These are phyloP conservation scores for Cryptotis parvus DNA, from an alignment of 2,113 vertebrate species.

Conservation along the genomic window DNA sequence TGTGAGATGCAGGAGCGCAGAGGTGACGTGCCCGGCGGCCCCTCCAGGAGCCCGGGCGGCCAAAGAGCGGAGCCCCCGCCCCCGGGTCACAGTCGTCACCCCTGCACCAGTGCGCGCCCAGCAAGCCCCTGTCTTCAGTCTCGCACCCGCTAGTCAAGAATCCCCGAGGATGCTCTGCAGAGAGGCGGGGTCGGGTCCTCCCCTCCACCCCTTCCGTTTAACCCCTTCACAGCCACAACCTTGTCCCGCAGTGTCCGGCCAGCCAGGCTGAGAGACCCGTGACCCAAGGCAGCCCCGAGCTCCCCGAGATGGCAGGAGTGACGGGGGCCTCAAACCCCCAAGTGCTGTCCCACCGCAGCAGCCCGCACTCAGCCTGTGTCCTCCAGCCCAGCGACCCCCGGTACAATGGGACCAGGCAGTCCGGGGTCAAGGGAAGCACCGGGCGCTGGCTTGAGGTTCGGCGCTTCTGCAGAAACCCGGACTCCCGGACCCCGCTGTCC, in stretches of 20 bases:
- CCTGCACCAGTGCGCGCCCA: not conserved
- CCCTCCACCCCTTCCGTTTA: slow-evolving; percentile 82
- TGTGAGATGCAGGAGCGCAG: slow-evolving; percentile 78
- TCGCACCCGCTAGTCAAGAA: slow-evolving; percentile 28
- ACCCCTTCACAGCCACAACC: slow-evolving; percentile 70
- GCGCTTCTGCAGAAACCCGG: not conserved
- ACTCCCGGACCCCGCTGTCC: not conserved
- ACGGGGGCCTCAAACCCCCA: not conserved
- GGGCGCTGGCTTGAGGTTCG: not conserved
- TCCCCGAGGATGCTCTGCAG: slow-evolving; percentile 76
- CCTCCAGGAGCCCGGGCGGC: not conserved
- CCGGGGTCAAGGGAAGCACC: slow-evolving; percentile 60
- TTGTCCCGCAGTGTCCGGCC: not conserved
- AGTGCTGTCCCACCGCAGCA: not conserved
- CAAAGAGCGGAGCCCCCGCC: not conserved
- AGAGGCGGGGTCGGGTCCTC: slow-evolving; percentile 80
- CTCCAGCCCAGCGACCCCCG: not conserved
- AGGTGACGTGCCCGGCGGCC: slow-evolving; percentile 51
- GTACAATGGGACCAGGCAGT: slow-evolving; percentile 72
- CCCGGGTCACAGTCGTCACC: slow-evolving; percentile 3
- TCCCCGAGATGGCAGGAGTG: not conserved
- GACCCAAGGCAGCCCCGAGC: not conserved
- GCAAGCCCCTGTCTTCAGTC: not conserved
- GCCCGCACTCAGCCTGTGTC: not conserved
- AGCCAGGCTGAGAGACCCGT: not conserved